Evolutionary conservation across 1,140 invertebrate species (phyloP), one percentile per base, ranked within the genome.

Genomic region (Calosoma granatense): DNA sequence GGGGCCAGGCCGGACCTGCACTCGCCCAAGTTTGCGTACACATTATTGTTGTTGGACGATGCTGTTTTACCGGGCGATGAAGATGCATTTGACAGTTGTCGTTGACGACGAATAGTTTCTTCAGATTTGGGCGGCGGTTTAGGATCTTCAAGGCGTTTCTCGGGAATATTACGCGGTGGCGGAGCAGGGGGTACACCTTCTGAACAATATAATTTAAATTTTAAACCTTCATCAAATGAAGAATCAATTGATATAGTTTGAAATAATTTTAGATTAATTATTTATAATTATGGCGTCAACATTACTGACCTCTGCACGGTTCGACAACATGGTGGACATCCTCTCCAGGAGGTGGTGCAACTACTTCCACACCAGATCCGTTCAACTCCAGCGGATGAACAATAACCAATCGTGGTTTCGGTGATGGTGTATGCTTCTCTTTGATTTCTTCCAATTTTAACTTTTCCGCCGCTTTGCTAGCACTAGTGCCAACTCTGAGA

Each of bases 371-470:
- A n/a, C n/a, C n/a, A 1, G 84, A 82, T 11, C 86, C 86, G 69
- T 91, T 89, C 15, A 92, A 76, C 62, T 94, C 89, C 54, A 88
- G 74, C 12, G 90, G 90, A 78, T 94, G 90, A 60, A 93, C 89
- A 52, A 94, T 94, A 43, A 92, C 87, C 9, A 90, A 72, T 17
- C 87, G 76, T 0, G 85, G 84, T 65, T 86, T 85, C 0, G 80
- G 78, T 64, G 59, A 30, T 39, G 60, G 57, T 14, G 54, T 60
- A 11, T n/a, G 67, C 67, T 58, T 67, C 51, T 56, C 59, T 9
- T 56, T 53, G 17, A 30, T 43, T 9, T 39, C 20, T n/a, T 56
- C 39, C 9, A 54, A 30, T 17, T 20, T 23, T 11, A 54, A 55
- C 58, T 54, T 72, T 70, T 62, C 59, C 17, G 41, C 4, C 67